phyloP scores from a whole-genome alignment of 2,797 vertebrate genomes.

The Emydoidea blandingii region DNA sequence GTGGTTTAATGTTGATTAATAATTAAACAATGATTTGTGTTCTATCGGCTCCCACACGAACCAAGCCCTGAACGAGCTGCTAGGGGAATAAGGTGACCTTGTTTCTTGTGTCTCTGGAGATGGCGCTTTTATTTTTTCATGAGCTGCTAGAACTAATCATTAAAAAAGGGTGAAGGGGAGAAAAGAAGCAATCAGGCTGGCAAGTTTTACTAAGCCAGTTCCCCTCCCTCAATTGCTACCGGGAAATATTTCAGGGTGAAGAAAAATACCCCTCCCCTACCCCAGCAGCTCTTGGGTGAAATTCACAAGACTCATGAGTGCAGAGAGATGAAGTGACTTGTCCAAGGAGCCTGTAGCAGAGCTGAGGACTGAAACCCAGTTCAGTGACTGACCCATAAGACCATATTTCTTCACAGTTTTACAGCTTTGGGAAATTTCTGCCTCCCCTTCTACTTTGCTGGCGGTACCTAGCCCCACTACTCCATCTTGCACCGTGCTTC shows the following conservation, averaged over 20 bases:
- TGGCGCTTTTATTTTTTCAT: neutral
- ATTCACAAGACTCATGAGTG: neutral
- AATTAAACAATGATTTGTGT: constrained; percentile 16
- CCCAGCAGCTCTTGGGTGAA: neutral
- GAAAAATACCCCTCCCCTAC: neutral
- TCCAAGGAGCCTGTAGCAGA: neutral
- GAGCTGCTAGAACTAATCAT: neutral
- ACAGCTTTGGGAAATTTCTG: neutral
- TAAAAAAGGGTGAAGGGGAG: neutral
- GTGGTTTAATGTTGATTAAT: constrained; percentile 1
- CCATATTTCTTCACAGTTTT: neutral
- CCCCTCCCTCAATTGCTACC: neutral
- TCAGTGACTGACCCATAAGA: neutral
- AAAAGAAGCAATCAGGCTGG: neutral
- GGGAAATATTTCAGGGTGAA: neutral
- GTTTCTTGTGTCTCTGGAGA: neutral
- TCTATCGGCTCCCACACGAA: neutral
- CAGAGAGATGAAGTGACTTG: neutral
- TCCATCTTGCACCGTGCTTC: neutral
- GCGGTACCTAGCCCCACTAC: neutral
- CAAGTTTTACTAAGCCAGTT: neutral
- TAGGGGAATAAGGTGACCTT: neutral
- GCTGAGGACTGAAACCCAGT: neutral
- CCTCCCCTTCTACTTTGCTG: neutral
- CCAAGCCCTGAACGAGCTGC: neutral